A percentile compares a stretch with the other conserved stretches of the same genome.
Conservation (phyloP, 2,797 vertebrate genomes). For the Cynopterus sphinx region DNA sequence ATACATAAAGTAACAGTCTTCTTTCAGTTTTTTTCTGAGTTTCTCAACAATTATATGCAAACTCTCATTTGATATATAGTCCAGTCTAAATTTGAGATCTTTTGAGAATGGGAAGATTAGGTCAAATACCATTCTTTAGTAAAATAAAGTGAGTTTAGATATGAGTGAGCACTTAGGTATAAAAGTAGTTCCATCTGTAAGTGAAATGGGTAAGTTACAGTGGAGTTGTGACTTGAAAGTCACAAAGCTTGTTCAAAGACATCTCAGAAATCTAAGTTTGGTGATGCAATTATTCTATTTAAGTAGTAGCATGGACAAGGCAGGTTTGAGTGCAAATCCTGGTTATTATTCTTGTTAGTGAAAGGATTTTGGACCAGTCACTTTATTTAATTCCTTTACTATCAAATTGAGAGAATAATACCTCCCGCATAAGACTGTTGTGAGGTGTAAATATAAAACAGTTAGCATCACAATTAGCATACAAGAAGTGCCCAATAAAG, state of each 20-base stretch:
- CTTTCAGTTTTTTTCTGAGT: neutral
- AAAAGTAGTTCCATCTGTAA: neutral
- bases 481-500: neutral
- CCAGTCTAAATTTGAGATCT: neutral
- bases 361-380: neutral
- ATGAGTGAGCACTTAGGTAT: neutral
- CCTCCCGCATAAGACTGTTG: neutral
- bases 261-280: neutral
- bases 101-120: neutral
- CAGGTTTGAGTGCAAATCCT: neutral
- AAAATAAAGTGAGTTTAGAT: neutral
- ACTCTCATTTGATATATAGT: neutral
- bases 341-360: neutral
- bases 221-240: neutral
- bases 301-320: neutral
- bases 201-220: neutral
- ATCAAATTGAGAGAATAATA: neutral
- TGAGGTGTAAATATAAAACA: slow-evolving; percentile 11
- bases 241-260: neutral
- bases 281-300: neutral
- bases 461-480: neutral
- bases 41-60: neutral
- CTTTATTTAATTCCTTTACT: neutral
- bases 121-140: neutral
- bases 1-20: neutral